A percentile compares a stretch with the other conserved stretches of the same genome.
Conservation (phyloP, 2,113 vertebrate species). For the Elgaria multicarinata region DNA sequence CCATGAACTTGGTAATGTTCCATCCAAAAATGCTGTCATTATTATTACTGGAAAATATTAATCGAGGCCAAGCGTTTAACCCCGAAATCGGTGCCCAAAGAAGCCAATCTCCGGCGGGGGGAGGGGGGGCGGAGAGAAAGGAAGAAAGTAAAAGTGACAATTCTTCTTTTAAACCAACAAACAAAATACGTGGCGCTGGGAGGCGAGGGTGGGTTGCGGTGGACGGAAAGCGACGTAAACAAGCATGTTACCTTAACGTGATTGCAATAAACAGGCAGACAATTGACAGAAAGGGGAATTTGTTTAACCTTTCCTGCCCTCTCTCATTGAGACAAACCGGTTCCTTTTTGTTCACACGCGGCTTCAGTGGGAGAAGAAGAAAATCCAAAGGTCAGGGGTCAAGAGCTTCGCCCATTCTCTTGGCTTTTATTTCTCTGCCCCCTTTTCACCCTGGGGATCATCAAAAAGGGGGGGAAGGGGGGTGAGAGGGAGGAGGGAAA, state of each 20-base stretch:
- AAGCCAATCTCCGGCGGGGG: neutral
- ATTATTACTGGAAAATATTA: no score
- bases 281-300: constrained; percentile 38
- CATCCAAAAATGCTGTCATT: no score
- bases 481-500: neutral
- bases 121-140: no score
- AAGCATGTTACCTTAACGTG: constrained; percentile 41
- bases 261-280: constrained; percentile 39
- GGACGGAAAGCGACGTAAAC: neutral
- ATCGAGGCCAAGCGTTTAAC: neutral
- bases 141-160: no score
- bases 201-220: accelerated
- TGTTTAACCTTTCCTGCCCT: constrained; percentile 52
- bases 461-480: neutral
- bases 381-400: constrained; percentile 48
- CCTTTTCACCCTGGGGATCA: constrained; percentile 33
- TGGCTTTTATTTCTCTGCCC: constrained; percentile 30
- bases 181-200: neutral
- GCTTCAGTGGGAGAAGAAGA: constrained; percentile 60
- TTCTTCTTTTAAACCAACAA: neutral
- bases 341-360: constrained; percentile 47
- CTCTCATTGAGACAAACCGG: constrained; percentile 36
- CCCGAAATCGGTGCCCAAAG: neutral
- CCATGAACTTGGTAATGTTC: neutral
- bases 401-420: constrained; percentile 45